phyloP scores from a whole-genome alignment of 2,888 invertebrate genomes.

The Iselma pallidipennis region DNA sequence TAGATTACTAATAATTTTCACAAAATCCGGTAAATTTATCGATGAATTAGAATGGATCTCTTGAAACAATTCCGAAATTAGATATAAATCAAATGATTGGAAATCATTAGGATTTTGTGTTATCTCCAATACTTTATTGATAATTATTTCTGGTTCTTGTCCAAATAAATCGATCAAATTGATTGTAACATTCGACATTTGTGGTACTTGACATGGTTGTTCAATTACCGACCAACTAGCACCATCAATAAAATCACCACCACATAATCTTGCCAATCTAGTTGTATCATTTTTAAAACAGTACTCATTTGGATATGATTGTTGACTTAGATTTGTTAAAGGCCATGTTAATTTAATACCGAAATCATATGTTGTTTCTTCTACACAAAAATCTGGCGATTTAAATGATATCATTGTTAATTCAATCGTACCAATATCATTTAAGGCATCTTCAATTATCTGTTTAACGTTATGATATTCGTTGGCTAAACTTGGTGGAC shows the following conservation, averaged over 20 bases:
- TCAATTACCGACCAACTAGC: constrained; percentile 56
- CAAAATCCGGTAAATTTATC: constrained; percentile 7
- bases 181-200: neutral
- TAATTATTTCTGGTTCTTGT: constrained; percentile 1
- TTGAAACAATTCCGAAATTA: constrained; percentile 11
- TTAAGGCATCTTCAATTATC: neutral
- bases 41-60: neutral
- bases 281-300: constrained; percentile 51
- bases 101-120: constrained; percentile 8
- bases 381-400: constrained; percentile 6
- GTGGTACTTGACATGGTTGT: neutral
- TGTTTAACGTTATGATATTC: neutral
- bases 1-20: constrained; percentile 13
- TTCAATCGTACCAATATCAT: neutral
- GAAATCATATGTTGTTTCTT: neutral
- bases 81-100: constrained; percentile 11
- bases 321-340: neutral
- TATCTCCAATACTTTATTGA: constrained; percentile 3
- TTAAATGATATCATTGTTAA: constrained; percentile 11
- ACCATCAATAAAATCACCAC: constrained; percentile 60
- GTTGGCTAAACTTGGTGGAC: neutral
- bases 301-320: neutral
- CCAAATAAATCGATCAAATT: neutral
- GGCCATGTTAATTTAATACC: constrained; percentile 11
- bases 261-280: constrained; percentile 60